Base-by-base conservation (phyloP, 2,797 vertebrate genomes). In the Heteromormyrus szaboi region DNA sequence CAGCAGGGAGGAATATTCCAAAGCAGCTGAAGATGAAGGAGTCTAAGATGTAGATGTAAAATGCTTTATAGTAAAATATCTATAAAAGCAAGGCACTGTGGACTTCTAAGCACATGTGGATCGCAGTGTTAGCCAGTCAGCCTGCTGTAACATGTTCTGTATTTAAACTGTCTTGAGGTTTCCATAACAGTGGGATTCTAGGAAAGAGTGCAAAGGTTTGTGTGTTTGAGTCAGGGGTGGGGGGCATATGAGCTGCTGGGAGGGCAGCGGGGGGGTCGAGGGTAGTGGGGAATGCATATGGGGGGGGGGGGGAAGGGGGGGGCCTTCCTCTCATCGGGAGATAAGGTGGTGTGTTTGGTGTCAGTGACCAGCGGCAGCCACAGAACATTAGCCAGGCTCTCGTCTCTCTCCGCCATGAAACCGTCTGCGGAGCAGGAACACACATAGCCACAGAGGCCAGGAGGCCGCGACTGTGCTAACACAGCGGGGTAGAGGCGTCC, bases 311-410 rank as follows among this genome's bases (percentile, higher is more conserved):
- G n/a, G n/a, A n/a, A n/a, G 59, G 59, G 59, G 25, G 22, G 96
- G 95, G 95, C 89, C 91, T 87, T 91, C 92, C 62, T 91, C 92
- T 76, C 62, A 88, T 89, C 54, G 89, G 90, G 91, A 93, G 94
- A 94, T 93, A 94, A 94, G 92, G 92, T 92, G 88, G 90, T 91
- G 92, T 93, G 92, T 94, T 93, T 92, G 92, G 91, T 93, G 93
- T 93, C 93, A 93, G 91, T 94, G 93, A 93, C 93, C 93, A 94
- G 92, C 93, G 90, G 90, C 93, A 92, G 92, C 92, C 93, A 89
- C 93, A 93, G 92, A 93, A 93, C 93, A 94, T 93, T 94, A 94
- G 90, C 90, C 93, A 91, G 94, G 93, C 93, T 95, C 93, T 8
- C 22, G 3, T 72, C 33, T 37, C 9, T 17, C 33, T 41, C 68